These are phyloP conservation scores for Neoarius graeffei DNA, from an alignment of 2,113 vertebrate species.

Conservation along the genomic window DNA sequence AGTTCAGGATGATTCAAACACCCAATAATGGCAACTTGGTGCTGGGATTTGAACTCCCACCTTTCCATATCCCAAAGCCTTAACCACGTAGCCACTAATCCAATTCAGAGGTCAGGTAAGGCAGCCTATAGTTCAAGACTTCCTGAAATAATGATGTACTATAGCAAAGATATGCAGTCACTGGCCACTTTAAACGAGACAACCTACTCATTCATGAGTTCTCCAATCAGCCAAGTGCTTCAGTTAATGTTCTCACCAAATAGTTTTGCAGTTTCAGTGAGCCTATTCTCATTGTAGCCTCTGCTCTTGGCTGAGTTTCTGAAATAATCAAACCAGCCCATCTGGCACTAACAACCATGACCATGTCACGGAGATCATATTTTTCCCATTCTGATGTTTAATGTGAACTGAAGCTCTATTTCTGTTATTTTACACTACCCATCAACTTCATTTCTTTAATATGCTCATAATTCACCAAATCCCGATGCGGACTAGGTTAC, in stretches of 20 bases:
- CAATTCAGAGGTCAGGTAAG: not conserved
- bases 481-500: not conserved
- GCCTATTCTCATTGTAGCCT: not conserved
- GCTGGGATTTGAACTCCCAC: not conserved
- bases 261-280: not conserved
- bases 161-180: not conserved
- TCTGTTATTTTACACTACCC: not conserved
- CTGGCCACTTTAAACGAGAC: not conserved
- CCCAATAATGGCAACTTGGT: not conserved
- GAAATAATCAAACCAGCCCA: not conserved
- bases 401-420: not conserved
- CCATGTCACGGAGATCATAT: not conserved
- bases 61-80: not conserved
- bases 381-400: not conserved
- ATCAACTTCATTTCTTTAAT: not conserved
- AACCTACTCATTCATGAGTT: not conserved
- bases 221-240: not conserved
- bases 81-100: not conserved
- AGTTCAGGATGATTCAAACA: not conserved
- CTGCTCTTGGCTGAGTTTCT: not conserved
- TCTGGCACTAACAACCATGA: not conserved
- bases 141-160: not conserved
- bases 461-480: not conserved
- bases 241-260: not conserved
- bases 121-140: not conserved